phyloP scores from a whole-genome alignment of 2,888 invertebrate species.

The Cosmia pyralina region DNA sequence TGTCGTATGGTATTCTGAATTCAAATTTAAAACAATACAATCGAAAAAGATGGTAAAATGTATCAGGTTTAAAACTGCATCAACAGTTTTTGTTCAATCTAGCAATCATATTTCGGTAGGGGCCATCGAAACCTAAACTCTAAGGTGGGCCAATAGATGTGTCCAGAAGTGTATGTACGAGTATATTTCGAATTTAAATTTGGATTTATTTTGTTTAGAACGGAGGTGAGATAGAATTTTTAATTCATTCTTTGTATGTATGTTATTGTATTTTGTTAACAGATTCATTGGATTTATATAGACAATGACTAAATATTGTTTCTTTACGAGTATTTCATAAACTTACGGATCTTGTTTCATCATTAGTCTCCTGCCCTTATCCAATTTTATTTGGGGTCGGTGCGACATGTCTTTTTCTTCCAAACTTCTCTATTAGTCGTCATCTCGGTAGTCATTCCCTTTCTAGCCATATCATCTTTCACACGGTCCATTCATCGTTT shows the following conservation, averaged over 20 bases:
- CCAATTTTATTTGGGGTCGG: background rate
- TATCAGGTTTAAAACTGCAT: too few relatives aligned
- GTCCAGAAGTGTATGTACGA: too few relatives aligned
- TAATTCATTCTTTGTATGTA: constrained; percentile 3
- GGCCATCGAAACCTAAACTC: too few relatives aligned
- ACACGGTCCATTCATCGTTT: background rate
- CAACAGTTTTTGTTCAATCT: too few relatives aligned
- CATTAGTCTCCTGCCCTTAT: background rate
- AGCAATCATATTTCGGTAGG: too few relatives aligned
- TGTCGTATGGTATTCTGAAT: too few relatives aligned
- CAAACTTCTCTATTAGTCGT: background rate
- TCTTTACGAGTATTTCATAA: background rate
- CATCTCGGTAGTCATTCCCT: background rate
- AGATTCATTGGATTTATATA: background rate
- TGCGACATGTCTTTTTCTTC: background rate
- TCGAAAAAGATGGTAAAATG: too few relatives aligned
- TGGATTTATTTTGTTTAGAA: constrained; percentile 26
- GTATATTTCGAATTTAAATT: constrained; percentile 31
- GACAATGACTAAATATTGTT: too few relatives aligned
- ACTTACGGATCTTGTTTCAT: background rate
- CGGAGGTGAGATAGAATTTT: background rate
- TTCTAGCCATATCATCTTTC: background rate
- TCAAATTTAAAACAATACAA: too few relatives aligned
- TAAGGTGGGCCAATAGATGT: too few relatives aligned
- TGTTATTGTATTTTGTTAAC: background rate